Percentiles rank a stretch among this genome's conserved stretches.
Evolutionary conservation across 2,797 vertebrate species (phyloP).

Genomic region (Esox lucius): DNA sequence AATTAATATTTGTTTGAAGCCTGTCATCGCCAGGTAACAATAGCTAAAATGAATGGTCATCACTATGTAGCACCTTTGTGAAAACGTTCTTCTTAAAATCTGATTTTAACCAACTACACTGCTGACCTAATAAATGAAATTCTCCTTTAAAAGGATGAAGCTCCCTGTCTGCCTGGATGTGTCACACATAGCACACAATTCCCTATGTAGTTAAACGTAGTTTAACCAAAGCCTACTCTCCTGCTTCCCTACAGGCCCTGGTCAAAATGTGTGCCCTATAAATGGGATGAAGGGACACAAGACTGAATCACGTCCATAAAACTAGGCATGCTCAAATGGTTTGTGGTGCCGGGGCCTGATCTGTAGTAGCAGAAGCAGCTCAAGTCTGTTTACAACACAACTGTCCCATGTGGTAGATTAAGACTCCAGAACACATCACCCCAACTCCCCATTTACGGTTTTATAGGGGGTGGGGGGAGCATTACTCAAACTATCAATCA

Average conservation of each 20-base stretch:
- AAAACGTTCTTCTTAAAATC: no score
- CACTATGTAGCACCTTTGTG: no score
- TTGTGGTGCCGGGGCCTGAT: slow-evolving; percentile 46
- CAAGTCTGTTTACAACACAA: slow-evolving; percentile 56
- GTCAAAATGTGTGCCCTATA: neutral
- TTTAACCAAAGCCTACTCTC: no score
- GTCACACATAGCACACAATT: neutral
- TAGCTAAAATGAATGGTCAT: no score
- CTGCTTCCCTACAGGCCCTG: no score
- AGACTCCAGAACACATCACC: slow-evolving; percentile 53
- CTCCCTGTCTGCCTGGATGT: neutral
- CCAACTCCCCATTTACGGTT: slow-evolving; percentile 42
- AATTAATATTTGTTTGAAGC: no score
- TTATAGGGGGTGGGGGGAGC: slow-evolving; percentile 23
- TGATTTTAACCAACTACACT: no score
- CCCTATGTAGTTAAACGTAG: neutral
- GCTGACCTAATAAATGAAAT: no score
- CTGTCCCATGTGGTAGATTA: slow-evolving; percentile 62
- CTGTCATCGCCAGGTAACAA: no score
- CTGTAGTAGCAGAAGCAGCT: slow-evolving; percentile 27
- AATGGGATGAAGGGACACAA: neutral
- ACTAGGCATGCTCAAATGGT: slow-evolving; percentile 44
- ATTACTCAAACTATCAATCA: no score
- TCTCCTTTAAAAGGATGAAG: neutral
- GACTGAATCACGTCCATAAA: slow-evolving; percentile 7